Evolutionary conservation across 2,113 vertebrate genomes (phyloP), one percentile per base, ranked within the genome.

Genomic region (Athene noctua): DNA sequence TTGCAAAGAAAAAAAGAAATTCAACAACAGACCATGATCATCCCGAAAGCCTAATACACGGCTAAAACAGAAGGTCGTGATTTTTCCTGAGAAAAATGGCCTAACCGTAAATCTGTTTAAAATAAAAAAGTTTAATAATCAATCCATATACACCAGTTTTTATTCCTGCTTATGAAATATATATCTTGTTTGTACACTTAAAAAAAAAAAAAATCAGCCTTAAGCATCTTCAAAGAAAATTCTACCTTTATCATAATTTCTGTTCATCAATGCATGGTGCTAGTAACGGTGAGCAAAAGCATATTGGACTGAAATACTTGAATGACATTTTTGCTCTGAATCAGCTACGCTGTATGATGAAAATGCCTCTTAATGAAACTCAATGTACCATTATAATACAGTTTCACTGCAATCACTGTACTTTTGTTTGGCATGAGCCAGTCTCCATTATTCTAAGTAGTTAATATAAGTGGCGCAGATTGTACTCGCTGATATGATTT

Each of bases 351-450:
- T 59, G n/a, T 18, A 29, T 10, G 23, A 80, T 51, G 61, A 84
- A 92, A 93, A 92, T 75, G 15, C 80, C 61, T 86, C 88, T 49
- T 88, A 88, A 90, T 92, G 92, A 96, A 96, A 88, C 52, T 72
- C 80, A 75, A 42, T 81, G 80, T 86, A 57, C 57, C 75, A 75
- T 57, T 68, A 68, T 20, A 91, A 61, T 4, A 40, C 23, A 78
- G 52, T 54, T 85, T 57, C 67, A 30, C 73, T 70, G 90, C 93
- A 95, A 92, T 74, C 92, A 86, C 49, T 52, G 38, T 15, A 71
- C 68, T 95, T 72, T 85, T 62, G 59, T 84, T 44, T 89, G 88
- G 88, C 75, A 58, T 10, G 6, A 90, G 68, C 55, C 86, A 63
- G 68, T 46, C 65, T n/a, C 73, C 68, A 26, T 63, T 52, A 79